Evolutionary conservation across 2,113 vertebrate genomes (phyloP).

Genomic region (Notarius quadriscutis): DNA sequence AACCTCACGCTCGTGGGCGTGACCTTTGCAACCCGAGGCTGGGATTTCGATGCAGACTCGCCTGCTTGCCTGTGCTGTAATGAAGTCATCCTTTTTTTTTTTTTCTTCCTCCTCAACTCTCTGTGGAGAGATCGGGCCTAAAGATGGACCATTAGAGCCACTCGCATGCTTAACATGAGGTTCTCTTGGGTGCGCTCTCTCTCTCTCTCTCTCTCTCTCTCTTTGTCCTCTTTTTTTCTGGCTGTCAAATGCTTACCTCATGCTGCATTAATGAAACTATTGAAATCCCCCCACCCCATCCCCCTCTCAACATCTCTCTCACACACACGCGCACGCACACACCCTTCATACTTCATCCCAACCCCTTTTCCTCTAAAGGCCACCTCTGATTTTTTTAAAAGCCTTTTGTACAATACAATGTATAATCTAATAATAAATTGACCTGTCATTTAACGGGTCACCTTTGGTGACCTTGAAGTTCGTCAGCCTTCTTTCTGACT

Average conservation of each 20-base stretch:
- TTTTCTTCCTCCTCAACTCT: conserved; percentile 9
- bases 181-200: conserved; percentile 5
- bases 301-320: not conserved
- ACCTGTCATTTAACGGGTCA: conserved; percentile 61
- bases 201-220: conserved; percentile 48
- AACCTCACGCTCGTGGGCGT: not conserved
- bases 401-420: conserved; percentile 59
- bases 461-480: conserved; percentile 51
- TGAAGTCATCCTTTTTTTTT: conserved; percentile 27
- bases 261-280: conserved; percentile 52
- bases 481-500: conserved; percentile 23
- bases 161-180: conserved; percentile 44
- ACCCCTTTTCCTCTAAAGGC: conserved; percentile 32
- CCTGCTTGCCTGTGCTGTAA: conserved; percentile 38
- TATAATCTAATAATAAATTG: conserved; percentile 62
- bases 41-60: conserved; percentile 34
- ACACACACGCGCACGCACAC: not conserved
- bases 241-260: conserved; percentile 62
- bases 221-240: conserved; percentile 48
- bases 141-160: conserved; percentile 40
- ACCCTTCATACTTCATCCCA: conserved; percentile 49
- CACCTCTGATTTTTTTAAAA: conserved; percentile 39
- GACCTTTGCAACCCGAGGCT: conserved; percentile 26
- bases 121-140: conserved; percentile 34
- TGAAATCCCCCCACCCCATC: conserved; percentile 40